Percentiles rank a stretch among this genome's conserved stretches.
Evolutionary conservation across 2,113 vertebrate genomes (phyloP).

Genomic region (Tragelaphus strepsiceros): DNA sequence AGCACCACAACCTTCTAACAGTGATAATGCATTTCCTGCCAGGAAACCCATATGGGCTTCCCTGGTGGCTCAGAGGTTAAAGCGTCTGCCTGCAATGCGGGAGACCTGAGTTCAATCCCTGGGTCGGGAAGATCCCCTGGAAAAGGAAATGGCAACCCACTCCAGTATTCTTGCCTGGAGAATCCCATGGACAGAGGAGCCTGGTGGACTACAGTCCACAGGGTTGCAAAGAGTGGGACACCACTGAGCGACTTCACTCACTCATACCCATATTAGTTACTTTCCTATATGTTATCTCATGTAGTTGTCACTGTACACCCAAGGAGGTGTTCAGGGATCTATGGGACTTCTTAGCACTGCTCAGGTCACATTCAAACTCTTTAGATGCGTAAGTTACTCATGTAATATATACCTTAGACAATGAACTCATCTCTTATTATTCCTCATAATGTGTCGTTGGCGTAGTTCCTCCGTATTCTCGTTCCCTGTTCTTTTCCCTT

Average conservation of each 20-base stretch:
- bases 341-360: background rate
- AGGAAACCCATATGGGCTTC: background rate
- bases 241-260: no score
- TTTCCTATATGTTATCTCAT: background rate
- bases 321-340: background rate
- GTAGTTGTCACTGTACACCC: background rate
- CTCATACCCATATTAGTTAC: rapidly evolving
- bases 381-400: background rate
- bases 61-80: no score
- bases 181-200: no score
- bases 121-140: no score
- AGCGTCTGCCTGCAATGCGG: no score
- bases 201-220: no score
- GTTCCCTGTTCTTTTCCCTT: background rate
- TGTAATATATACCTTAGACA: background rate
- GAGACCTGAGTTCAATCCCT: no score
- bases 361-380: background rate
- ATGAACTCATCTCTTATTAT: rapidly evolving
- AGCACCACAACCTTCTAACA: rapidly evolving
- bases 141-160: no score
- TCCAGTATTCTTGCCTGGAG: no score
- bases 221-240: no score
- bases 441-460: rapidly evolving
- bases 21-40: background rate
- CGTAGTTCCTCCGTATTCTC: background rate